phyloP scores from a whole-genome alignment of 2,113 vertebrate genomes.

The Boleophthalmus pectinirostris region DNA sequence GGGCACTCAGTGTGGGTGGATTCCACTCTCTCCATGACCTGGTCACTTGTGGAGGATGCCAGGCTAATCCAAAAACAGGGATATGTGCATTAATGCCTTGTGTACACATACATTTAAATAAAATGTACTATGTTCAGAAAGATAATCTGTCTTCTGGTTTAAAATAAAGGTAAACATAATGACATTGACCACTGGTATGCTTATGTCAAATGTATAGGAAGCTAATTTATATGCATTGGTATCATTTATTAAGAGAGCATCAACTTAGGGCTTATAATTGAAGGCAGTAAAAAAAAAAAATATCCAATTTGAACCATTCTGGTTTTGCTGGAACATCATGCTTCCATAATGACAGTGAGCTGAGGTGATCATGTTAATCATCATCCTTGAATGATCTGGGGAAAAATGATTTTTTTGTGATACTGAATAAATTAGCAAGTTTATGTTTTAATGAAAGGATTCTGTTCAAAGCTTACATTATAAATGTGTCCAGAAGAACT shows the following conservation, averaged over 20 bases:
- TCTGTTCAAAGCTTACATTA: too few species aligned
- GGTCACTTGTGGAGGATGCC: constrained; percentile 62
- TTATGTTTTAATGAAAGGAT: too few species aligned
- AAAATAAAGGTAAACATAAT: constrained; percentile 26
- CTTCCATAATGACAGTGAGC: neutral
- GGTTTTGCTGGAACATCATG: neutral
- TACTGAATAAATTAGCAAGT: too few species aligned
- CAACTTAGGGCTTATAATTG: constrained; percentile 52
- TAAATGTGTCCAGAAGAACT: too few species aligned
- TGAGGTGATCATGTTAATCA: neutral
- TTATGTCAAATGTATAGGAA: constrained; percentile 22
- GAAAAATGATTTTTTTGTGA: too few species aligned
- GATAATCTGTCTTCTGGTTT: constrained; percentile 7
- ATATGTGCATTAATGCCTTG: constrained; percentile 28
- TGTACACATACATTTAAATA: constrained; percentile 24
- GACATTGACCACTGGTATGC: constrained; percentile 10
- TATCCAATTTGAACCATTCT: constrained; percentile 61
- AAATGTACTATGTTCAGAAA: constrained; percentile 8
- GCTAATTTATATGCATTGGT: constrained; percentile 8
- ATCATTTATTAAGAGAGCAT: constrained; percentile 17
- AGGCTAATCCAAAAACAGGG: constrained; percentile 43
- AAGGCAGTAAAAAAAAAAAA: constrained; percentile 56
- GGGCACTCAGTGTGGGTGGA: constrained; percentile 51
- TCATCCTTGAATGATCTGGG: too few species aligned
- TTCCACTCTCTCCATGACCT: constrained; percentile 45